Conservation (phyloP, 2,797 vertebrate species). For the Enteromius afrohamiltoni region DNA sequence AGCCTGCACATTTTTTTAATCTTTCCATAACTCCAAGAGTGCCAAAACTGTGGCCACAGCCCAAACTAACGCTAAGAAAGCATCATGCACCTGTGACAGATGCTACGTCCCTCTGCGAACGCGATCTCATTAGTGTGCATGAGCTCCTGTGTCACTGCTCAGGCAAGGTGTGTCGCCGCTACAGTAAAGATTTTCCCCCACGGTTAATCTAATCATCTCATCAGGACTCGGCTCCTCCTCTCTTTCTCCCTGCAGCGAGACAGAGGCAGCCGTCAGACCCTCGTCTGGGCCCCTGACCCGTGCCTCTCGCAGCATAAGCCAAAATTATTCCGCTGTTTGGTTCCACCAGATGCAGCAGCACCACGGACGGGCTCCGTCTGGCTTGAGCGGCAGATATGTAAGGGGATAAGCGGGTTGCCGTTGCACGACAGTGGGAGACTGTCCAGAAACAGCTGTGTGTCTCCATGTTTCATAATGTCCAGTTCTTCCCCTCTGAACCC, state of each 20-base stretch:
- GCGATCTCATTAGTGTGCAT: slow-evolving; percentile 25
- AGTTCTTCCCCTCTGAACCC: slow-evolving; percentile 23
- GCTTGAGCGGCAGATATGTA: slow-evolving; percentile 70
- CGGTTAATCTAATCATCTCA: slow-evolving; percentile 41
- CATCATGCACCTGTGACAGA: slow-evolving; percentile 9
- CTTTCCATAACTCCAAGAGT: slow-evolving; percentile 3
- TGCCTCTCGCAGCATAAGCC: slow-evolving; percentile 64
- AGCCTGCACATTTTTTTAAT: slow-evolving; percentile 18
- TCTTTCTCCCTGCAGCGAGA: not conserved
- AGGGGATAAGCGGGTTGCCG: slow-evolving; percentile 74
- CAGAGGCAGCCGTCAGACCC: not conserved
- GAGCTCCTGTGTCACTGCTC: not conserved
- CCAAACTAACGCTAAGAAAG: slow-evolving; percentile 5
- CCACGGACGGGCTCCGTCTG: slow-evolving; percentile 68
- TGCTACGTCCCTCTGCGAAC: not conserved
- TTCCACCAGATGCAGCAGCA: slow-evolving; percentile 70
- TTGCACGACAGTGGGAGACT: slow-evolving; percentile 69
- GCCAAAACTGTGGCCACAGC: slow-evolving; percentile 10
- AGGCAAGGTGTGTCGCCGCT: not conserved
- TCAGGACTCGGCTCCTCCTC: not conserved
- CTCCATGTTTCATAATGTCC: slow-evolving; percentile 75
- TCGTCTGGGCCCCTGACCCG: slow-evolving; percentile 53
- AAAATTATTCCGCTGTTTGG: slow-evolving; percentile 72
- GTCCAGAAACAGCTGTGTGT: slow-evolving; percentile 77
- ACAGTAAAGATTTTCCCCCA: not conserved